Conservation (phyloP, 2,888 invertebrate genomes). For the Diarsia dahlii region DNA sequence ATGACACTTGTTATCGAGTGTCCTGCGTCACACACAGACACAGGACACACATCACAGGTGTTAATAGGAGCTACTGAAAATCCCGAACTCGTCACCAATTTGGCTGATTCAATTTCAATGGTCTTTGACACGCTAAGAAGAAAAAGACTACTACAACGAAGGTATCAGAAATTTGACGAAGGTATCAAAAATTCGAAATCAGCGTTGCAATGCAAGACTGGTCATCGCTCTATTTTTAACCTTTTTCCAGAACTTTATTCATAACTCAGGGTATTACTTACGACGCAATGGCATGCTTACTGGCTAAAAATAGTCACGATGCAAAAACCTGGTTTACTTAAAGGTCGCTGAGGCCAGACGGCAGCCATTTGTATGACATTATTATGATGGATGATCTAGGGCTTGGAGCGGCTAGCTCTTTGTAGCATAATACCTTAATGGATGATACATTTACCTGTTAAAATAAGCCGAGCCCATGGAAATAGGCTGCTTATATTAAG, state of each 20-base stretch:
- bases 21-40: no score
- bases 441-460: conserved; percentile 22
- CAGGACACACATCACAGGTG: no score
- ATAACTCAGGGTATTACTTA: background rate
- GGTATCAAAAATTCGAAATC: background rate
- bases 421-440: conserved; percentile 31
- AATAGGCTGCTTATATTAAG: background rate
- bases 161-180: no score
- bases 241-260: background rate
- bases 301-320: conserved; percentile 39
- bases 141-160: no score
- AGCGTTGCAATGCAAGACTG: background rate
- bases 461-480: conserved; percentile 24
- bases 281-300: conserved; percentile 8
- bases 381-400: conserved; percentile 41
- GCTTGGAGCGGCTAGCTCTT: conserved; percentile 31
- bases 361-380: conserved; percentile 34
- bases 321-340: conserved; percentile 54
- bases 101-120: no score
- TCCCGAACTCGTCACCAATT: no score
- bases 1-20: no score
- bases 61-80: no score
- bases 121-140: no score
- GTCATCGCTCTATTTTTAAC: background rate
- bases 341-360: conserved; percentile 43